phyloP scores from a whole-genome alignment of 2,113 vertebrate genomes.

The Cyprinodon variegatus region DNA sequence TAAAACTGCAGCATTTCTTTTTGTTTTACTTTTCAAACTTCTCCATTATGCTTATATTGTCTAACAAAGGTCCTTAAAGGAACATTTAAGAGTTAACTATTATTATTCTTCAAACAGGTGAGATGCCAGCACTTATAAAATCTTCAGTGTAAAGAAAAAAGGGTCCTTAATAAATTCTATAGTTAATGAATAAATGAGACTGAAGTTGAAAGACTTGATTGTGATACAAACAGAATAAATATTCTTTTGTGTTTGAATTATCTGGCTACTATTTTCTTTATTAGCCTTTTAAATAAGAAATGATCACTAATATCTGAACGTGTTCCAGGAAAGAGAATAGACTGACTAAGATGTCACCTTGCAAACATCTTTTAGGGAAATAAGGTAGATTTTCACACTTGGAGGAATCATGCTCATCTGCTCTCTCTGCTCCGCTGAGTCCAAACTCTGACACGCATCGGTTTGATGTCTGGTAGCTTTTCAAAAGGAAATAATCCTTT shows the following conservation, averaged over 20 bases:
- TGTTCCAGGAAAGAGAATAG: slow-evolving; percentile 34
- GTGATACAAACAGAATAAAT: background rate
- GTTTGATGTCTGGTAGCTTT: slow-evolving; percentile 19
- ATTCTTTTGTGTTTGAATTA: background rate
- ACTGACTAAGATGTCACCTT: slow-evolving; percentile 22
- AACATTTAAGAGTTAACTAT: background rate
- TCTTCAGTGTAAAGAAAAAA: background rate
- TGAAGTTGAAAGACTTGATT: background rate
- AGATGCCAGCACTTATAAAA: background rate
- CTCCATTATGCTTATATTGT: background rate
- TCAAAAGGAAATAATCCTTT: slow-evolving; percentile 30
- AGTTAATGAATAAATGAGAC: background rate
- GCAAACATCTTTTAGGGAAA: slow-evolving; percentile 43
- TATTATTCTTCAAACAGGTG: background rate
- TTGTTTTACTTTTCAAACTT: background rate
- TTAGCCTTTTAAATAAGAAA: background rate
- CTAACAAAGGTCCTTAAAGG: background rate
- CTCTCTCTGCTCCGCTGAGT: slow-evolving; percentile 54
- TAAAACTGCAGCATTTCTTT: background rate
- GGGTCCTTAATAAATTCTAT: background rate
- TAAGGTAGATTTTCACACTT: slow-evolving; percentile 15
- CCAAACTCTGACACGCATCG: slow-evolving; percentile 10
- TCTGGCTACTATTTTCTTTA: background rate
- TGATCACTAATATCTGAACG: background rate
- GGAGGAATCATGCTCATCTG: slow-evolving; percentile 54